These are phyloP conservation scores for Parauchenoglanis punctatus DNA, from an alignment of 2,797 vertebrate species.

Conservation along the genomic window DNA sequence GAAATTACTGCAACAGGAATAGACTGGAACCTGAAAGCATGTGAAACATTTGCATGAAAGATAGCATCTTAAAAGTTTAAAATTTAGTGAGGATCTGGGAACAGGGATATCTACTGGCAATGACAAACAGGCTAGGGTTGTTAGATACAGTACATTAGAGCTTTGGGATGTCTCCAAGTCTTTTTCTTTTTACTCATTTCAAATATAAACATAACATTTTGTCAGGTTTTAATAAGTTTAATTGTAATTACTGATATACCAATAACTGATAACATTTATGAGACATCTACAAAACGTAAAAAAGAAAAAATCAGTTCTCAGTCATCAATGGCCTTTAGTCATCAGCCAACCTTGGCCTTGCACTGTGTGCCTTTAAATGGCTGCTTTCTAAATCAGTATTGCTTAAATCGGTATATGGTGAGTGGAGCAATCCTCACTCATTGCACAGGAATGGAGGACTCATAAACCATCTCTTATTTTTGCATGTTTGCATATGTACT, in stretches of 20 bases:
- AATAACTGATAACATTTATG: background rate
- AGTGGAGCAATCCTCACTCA: constrained; percentile 45
- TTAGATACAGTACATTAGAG: background rate
- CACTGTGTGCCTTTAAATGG: constrained; percentile 38
- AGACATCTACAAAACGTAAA: background rate
- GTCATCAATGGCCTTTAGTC: constrained; percentile 6
- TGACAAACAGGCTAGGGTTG: background rate
- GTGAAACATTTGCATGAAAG: background rate
- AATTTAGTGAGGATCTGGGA: constrained; percentile 31
- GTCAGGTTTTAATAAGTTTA: background rate
- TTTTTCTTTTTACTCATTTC: background rate
- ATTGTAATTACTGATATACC: background rate
- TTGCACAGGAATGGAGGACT: constrained; percentile 5
- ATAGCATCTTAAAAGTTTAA: background rate
- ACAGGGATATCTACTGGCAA: constrained; percentile 27
- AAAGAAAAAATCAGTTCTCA: background rate
- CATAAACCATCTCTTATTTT: constrained; percentile 19
- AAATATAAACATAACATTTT: background rate
- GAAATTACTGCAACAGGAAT: constrained; percentile 9
- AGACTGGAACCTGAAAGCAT: background rate
- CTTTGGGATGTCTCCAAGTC: background rate
- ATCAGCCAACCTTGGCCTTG: constrained; percentile 32
- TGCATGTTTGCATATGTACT: constrained; percentile 9
- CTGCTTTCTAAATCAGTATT: constrained; percentile 48
- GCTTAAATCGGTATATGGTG: constrained; percentile 36